Percentiles rank a stretch among this genome's conserved stretches.
Conservation (phyloP, 1,140 invertebrate genomes). For the Neotoxoptera formosana region DNA sequence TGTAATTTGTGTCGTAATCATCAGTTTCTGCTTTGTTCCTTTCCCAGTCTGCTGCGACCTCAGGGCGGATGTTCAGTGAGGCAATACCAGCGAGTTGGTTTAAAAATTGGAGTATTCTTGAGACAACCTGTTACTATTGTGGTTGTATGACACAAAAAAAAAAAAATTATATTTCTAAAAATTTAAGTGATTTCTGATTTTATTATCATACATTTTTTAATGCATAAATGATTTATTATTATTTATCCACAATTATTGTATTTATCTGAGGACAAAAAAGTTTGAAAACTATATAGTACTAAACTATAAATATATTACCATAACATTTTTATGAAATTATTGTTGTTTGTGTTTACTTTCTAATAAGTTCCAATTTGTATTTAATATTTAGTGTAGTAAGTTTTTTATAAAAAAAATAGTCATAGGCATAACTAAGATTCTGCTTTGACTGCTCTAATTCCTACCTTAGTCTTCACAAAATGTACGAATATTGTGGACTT, state of each 20-base stretch:
- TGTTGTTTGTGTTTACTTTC: background rate
- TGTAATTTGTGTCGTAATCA: background rate
- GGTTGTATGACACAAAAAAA: too few species aligned
- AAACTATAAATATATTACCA: background rate
- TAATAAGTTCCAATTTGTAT: background rate
- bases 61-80: too few species aligned
- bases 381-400: background rate
- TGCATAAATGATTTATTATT: background rate
- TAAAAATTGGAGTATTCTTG: too few species aligned
- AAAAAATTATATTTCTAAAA: too few species aligned
- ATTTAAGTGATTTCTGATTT: background rate
- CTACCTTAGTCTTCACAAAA: background rate
- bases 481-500: background rate
- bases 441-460: background rate
- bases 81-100: too few species aligned
- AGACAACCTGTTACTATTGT: too few species aligned
- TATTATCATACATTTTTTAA: background rate
- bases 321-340: background rate
- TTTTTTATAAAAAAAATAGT: slow-evolving; percentile 10
- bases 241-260: background rate
- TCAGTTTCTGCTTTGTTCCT: background rate
- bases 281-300: background rate
- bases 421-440: slow-evolving; percentile 9
- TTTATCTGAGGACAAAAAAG: background rate
- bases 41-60: too few species aligned